Percentiles rank a stretch among this genome's conserved stretches.
phyloP scores from a whole-genome alignment of 2,797 vertebrate genomes.

The Acestrorhynchus altus region DNA sequence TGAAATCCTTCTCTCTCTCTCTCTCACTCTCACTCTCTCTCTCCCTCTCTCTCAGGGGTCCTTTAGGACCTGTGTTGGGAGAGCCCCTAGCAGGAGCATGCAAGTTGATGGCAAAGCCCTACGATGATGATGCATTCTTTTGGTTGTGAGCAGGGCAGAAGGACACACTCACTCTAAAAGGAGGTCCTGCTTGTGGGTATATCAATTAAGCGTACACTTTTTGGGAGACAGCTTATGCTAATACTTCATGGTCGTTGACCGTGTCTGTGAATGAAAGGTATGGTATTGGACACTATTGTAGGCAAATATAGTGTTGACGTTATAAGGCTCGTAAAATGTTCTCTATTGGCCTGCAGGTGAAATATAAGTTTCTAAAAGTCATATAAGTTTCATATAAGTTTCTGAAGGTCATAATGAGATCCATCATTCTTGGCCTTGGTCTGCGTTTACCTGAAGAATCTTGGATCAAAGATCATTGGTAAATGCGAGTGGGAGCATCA shows the following conservation, averaged over 20 bases:
- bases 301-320: too few relatives aligned
- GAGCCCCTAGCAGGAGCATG: slow-evolving; percentile 53
- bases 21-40: too few relatives aligned
- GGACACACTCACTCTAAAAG: not conserved
- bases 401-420: too few relatives aligned
- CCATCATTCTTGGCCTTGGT: too few relatives aligned
- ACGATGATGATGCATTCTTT: not conserved
- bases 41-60: slow-evolving; percentile 76
- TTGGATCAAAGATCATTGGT: too few relatives aligned
- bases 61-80: slow-evolving; percentile 78
- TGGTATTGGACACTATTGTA: too few relatives aligned
- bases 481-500: too few relatives aligned
- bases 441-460: too few relatives aligned
- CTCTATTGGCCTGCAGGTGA: too few relatives aligned
- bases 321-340: too few relatives aligned
- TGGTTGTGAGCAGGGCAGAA: slow-evolving; percentile 8
- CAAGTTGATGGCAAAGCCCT: not conserved
- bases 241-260: not conserved
- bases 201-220: not conserved
- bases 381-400: too few relatives aligned
- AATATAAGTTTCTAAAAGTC: too few relatives aligned
- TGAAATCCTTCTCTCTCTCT: slow-evolving; percentile 79
- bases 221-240: not conserved
- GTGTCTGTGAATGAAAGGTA: not conserved
- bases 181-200: slow-evolving; percentile 3